Evolutionary conservation across 2,113 vertebrate genomes (phyloP), one percentile per base, ranked within the genome.

Genomic region (Platichthys stellatus): DNA sequence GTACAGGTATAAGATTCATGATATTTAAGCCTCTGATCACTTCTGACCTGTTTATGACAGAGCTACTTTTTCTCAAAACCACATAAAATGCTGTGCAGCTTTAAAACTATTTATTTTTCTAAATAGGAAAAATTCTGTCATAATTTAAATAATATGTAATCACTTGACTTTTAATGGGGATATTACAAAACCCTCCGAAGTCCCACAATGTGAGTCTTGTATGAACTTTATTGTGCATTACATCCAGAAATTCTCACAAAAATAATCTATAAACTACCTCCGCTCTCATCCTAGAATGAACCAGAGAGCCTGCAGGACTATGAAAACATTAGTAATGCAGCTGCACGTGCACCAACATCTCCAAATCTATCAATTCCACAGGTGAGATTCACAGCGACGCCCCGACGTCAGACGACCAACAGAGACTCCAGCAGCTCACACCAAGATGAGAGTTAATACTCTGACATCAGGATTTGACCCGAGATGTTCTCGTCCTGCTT

Each of bases 371-470:
- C 11, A 9, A n/a, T 93, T 59, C 3, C 87, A 4, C 23, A 49
- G 20, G 91, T 93, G 69, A 83, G 3, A 17, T 78, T 90, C 61
- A 54, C 26, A 21, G 15, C 56, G 38, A 89, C 81, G 18, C 1
- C 15, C 2, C 67, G 53, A 45, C 74, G 63, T 18, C 62, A 59
- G 66, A 58, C 2, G 67, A 10, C 1, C 54, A 0, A 13, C 20
- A 74, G 26, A 1, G 45, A 57, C 64, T 72, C 67, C 21, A 71
- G 65, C 60, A 74, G 20, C 38, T 87, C 81, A 5, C 87, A 90
- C 6, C 85, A 87, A 2, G 86, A 93, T 0, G 43, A 80, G 15
- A 86, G 70, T 7, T 40, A 75, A 28, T 93, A 93, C 70, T 85
- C 90, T 13, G 26, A 84, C 0, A 24, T 93, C 45, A 93, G 89